Percentiles rank a stretch among this genome's conserved stretches.
These are phyloP conservation scores for Clarias fuscus DNA, from an alignment of 2,797 vertebrate species.

Conservation along the genomic window DNA sequence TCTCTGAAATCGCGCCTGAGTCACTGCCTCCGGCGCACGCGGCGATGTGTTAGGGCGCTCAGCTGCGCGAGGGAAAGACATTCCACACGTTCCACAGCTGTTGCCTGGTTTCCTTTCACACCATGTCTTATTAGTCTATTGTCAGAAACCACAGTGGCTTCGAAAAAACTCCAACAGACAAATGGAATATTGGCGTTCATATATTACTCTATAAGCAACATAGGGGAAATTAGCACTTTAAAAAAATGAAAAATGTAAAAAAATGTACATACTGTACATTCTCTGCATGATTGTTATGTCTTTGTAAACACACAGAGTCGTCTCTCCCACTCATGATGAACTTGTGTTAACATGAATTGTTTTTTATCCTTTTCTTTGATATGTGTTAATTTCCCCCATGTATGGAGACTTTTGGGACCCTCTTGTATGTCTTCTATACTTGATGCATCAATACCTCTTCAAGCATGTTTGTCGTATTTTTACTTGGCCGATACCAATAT, in stretches of 20 bases:
- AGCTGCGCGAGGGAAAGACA: conserved; percentile 19
- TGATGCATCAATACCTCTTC: background rate
- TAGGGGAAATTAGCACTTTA: too few species aligned
- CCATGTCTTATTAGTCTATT: background rate
- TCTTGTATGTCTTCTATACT: background rate
- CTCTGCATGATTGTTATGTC: too few species aligned
- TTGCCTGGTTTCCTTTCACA: conserved; percentile 34
- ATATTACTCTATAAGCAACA: background rate
- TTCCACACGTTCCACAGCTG: conserved; percentile 39
- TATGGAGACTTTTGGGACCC: too few species aligned
- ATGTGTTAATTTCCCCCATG: too few species aligned
- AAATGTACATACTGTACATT: too few species aligned
- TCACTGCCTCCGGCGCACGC: background rate
- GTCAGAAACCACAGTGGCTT: background rate
- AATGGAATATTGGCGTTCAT: background rate
- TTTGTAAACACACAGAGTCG: too few species aligned
- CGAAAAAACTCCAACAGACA: conserved; percentile 1
- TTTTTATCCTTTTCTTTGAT: too few species aligned
- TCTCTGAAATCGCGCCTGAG: conserved; percentile 7
- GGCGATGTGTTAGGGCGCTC: background rate
- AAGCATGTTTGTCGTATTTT: background rate
- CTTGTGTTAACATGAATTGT: too few species aligned
- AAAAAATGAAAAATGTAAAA: too few species aligned
- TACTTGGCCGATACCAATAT: background rate
- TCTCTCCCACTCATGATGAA: too few species aligned